Percentiles rank a stretch among this genome's conserved stretches.
phyloP scores from a whole-genome alignment of 2,797 vertebrate genomes.

The Cyprinella venusta region DNA sequence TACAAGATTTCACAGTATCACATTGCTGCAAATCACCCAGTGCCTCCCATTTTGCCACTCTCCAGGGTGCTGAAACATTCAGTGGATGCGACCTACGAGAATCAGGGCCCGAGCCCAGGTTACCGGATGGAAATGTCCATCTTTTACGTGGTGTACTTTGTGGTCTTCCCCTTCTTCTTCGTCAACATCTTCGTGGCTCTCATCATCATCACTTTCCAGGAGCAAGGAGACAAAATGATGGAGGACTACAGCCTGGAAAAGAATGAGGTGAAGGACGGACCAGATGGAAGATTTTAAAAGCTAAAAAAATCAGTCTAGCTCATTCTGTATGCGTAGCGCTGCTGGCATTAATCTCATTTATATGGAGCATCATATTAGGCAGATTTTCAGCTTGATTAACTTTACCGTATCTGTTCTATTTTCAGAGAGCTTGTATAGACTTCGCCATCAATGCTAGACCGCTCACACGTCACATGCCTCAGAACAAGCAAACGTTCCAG shows the following conservation, averaged over 20 bases:
- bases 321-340: background rate
- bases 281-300: background rate
- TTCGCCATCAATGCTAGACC: constrained; percentile 96
- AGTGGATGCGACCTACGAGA: constrained; percentile 97
- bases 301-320: background rate
- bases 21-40: background rate
- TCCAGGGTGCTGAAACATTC: constrained; percentile 95
- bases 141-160: constrained; percentile 99
- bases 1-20: background rate
- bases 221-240: constrained; percentile 98
- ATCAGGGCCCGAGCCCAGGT: constrained; percentile 97
- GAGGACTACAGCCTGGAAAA: constrained; percentile 99
- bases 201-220: constrained; percentile 99
- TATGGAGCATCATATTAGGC: background rate
- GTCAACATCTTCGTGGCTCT: constrained; percentile 99
- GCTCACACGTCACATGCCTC: constrained; percentile 95
- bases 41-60: background rate
- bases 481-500: constrained; percentile 96
- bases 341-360: background rate
- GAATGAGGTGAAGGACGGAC: constrained; percentile 85
- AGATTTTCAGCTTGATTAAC: constrained; percentile 2
- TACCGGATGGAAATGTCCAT: constrained; percentile 99
- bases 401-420: constrained; percentile 14
- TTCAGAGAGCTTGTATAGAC: constrained; percentile 94
- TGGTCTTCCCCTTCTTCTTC: constrained; percentile 99